A percentile compares a stretch with the other conserved stretches of the same genome.
Conservation (phyloP, 2,797 vertebrate species). For the Malurus splendens region DNA sequence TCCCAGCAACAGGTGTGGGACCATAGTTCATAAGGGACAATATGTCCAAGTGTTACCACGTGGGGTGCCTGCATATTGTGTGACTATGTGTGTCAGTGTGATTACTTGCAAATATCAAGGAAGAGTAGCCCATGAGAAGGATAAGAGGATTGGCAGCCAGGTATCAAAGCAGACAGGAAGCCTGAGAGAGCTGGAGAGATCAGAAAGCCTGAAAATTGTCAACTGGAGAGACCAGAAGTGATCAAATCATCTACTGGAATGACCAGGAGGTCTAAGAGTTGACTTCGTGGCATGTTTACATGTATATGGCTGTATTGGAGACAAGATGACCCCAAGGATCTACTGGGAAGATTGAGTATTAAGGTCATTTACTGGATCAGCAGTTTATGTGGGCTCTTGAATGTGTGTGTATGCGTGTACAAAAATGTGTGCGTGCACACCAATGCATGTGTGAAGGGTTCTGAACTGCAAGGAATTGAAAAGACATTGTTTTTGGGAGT, state of each 20-base stretch:
- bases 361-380: neutral
- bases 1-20: neutral
- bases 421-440: neutral
- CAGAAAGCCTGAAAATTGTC: neutral
- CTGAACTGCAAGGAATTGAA: neutral
- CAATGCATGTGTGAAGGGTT: rapidly evolving
- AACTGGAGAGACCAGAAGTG: neutral
- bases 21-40: neutral
- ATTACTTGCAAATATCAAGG: neutral
- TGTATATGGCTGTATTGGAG: rapidly evolving
- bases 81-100: rapidly evolving
- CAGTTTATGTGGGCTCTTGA: rapidly evolving
- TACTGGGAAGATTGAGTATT: rapidly evolving
- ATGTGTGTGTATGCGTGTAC: too few species aligned
- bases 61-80: neutral
- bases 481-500: neutral
- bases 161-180: neutral
- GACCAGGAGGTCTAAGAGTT: neutral
- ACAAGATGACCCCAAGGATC: neutral
- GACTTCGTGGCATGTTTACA: neutral
- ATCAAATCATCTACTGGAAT: neutral
- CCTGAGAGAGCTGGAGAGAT: neutral
- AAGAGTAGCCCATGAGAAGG: neutral
- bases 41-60: neutral
- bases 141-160: neutral